Base-by-base conservation (phyloP, 2,797 vertebrate species). In the Tangara arthus region DNA sequence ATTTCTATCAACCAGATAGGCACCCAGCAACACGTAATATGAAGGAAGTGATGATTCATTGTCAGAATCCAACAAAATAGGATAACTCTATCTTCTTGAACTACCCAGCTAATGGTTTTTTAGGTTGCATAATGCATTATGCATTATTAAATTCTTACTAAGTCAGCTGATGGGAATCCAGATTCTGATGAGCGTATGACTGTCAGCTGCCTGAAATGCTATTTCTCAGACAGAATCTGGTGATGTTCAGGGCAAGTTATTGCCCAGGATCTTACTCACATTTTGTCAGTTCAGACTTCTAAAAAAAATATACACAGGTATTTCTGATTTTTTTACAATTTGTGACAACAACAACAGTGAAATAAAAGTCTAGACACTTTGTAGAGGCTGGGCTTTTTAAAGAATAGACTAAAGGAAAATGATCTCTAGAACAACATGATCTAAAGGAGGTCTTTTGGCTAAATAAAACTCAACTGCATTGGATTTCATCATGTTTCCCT, bases 21-120 rank as follows among this genome's bases (percentile, higher is more conserved):
- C 65, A 85, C 32, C 30, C 46, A 93, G 56, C 13, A 91, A 59
- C 60, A 72, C 6, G 7, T 39, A 87, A 81, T 68, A 65, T 32
- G 69, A 96, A 88, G 60, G 69, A 95, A 94, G 47, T 89, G 49
- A 93, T 93, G 85, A 91, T 72, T 96, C 85, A 87, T 65, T 95
- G 65, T 65, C 57, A 61, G 59, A 90, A 86, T 72, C 50, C 93
- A 95, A 42, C 53, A 59, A 94, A 92, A 92, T 8, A 85, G 41
- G 71, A 65, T 71, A 82, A 79, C 47, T 87, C 22, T 82, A n/a
- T 90, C 77, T 90, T 68, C 46, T 87, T 79, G 59, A 83, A 92
- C 73, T 82, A 90, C 23, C 30, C 63, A 92, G 47, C 21, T 89
- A 95, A 82, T 85, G 26, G 59, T 95, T 95, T 94, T 60, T 93